These are phyloP conservation scores for Sylvietta virens DNA, from an alignment of 2,113 vertebrate genomes.

Conservation along the genomic window DNA sequence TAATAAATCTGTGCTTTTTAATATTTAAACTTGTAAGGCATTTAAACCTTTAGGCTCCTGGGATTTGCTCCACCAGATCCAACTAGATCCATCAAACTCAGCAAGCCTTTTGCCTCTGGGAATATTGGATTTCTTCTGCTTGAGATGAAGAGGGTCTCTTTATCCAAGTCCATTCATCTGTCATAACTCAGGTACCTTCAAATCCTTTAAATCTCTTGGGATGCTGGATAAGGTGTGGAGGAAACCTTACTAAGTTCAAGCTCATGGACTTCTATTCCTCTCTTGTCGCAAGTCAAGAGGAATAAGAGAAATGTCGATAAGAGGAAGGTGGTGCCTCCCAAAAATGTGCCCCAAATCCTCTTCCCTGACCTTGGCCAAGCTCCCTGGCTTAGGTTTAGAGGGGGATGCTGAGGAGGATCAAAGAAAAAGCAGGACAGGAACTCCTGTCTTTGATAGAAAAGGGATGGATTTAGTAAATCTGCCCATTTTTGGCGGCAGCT, in stretches of 20 bases:
- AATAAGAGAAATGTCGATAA: neutral
- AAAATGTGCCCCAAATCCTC: neutral
- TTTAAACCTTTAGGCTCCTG: slow-evolving; percentile 61
- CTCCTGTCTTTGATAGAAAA: neutral
- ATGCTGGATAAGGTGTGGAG: neutral
- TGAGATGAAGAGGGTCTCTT: slow-evolving; percentile 15
- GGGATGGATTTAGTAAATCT: neutral
- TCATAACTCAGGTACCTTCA: neutral
- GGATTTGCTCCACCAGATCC: slow-evolving; percentile 44
- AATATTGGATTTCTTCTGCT: slow-evolving; percentile 11
- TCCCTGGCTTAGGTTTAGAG: neutral
- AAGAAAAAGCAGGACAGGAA: neutral
- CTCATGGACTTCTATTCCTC: neutral
- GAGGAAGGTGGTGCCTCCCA: neutral
- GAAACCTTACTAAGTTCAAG: neutral
- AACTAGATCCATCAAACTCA: slow-evolving; percentile 44
- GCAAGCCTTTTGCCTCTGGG: neutral
- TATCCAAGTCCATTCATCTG: slow-evolving; percentile 19
- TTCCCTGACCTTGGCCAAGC: neutral
- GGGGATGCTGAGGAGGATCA: neutral
- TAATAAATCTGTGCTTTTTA: slow-evolving; percentile 64
- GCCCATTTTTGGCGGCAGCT: neutral
- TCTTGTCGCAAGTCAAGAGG: neutral
- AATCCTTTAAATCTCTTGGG: neutral
- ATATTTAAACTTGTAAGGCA: slow-evolving; percentile 65